Base-by-base conservation (phyloP, 2,888 invertebrate genomes). In the Nineta flava region DNA sequence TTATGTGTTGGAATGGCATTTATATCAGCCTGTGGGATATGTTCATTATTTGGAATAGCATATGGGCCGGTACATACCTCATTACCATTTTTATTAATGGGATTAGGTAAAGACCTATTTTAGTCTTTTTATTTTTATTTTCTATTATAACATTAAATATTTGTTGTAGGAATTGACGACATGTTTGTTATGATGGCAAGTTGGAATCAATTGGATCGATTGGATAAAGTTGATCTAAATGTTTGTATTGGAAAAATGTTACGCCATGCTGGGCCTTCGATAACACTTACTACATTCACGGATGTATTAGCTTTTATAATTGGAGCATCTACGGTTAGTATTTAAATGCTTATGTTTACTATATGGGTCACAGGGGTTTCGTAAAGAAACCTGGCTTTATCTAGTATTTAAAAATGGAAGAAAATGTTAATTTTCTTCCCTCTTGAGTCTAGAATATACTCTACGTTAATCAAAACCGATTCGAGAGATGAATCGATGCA, bases 111-210 rank as follows among this genome's bases (percentile, higher is more conserved):
- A 43, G 1, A 10, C 34, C 46, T 35, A 13, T 15, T 43, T 45
- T 46, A 40, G 13, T 26, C 19, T 15, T 2, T n/a, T 17, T 4
- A 21, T n/a, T 19, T 13, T 7, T 2, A 10, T 21, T 19, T 38
- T 12, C n/a, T 19, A 38, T 35, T 3, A 46, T 32, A 17, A 48
- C n/a, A 35, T 35, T 42, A 32, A 9, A 46, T 17, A 41, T 44
- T 47, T n/a, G n/a, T 56, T 58, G 41, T 48, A 54, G 82, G 83
- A 34, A 79, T 88, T 19, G 88, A 88, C 58, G 88, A 90, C 60
- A 85, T 87, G 77, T 87, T 90, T 65, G 85, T 90, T 0, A 83
- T 88, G 68, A 77, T 81, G 68, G 81, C 83, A 16, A 81, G 83
- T 60, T 85, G 83, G 82, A 77, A 80, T 53, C 78, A 83, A 59